phyloP scores from a whole-genome alignment of 2,888 invertebrate genomes.

The Pherbina coryleti region DNA sequence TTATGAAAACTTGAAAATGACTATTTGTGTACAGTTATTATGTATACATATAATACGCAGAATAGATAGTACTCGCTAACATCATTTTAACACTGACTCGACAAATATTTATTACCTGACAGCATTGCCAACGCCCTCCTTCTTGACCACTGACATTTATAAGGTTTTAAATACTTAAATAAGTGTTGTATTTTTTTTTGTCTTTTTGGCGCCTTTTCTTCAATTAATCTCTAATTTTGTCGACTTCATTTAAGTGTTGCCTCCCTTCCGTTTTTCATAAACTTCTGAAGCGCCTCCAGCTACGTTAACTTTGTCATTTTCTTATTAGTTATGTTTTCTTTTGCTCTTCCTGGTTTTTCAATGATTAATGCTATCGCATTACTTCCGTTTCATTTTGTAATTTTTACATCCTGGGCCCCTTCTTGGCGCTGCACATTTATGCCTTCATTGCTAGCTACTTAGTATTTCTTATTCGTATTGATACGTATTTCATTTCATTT shows the following conservation, averaged over 20 bases:
- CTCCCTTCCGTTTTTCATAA: neutral
- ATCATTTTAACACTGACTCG: too few species aligned
- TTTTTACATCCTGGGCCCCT: neutral
- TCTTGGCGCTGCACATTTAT: neutral
- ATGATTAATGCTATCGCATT: slow-evolving; percentile 9
- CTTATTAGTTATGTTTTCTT: too few species aligned
- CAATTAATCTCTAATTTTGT: neutral
- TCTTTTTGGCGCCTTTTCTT: neutral
- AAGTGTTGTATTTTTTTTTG: too few species aligned
- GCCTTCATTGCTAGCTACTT: neutral
- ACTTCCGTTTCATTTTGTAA: slow-evolving; percentile 7
- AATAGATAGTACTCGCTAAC: too few species aligned
- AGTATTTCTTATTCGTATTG: neutral
- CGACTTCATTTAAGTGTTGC: neutral
- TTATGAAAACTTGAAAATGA: too few species aligned
- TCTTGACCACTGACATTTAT: too few species aligned
- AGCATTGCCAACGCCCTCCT: too few species aligned
- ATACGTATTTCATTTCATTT: slow-evolving; percentile 7
- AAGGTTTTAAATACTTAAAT: too few species aligned
- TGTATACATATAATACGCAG: too few species aligned
- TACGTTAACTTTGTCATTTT: neutral
- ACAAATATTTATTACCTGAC: too few species aligned
- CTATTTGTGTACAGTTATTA: too few species aligned
- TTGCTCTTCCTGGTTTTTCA: neutral
- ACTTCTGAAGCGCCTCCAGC: neutral